These are phyloP conservation scores for Trimorus sp. DNA, from an alignment of 2,888 invertebrate species.

Conservation along the genomic window DNA sequence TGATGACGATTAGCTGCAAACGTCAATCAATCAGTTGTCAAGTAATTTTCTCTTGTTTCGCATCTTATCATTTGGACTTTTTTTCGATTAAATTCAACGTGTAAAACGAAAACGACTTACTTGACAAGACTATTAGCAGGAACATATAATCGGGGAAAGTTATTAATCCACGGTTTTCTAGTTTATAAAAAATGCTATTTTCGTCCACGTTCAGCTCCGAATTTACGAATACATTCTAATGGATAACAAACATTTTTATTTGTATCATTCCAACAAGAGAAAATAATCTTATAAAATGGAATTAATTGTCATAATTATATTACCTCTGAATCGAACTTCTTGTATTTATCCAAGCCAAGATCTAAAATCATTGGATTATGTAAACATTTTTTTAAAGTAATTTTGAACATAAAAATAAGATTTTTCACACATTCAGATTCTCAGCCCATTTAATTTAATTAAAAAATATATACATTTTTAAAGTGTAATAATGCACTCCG, in stretches of 20 bases:
- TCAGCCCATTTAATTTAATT: no score
- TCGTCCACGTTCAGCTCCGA: constrained; percentile 92
- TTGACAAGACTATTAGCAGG: constrained; percentile 97
- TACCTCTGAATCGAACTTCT: constrained; percentile 98
- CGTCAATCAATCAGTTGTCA: not conserved
- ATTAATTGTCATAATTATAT: constrained; percentile 34
- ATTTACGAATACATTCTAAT: constrained; percentile 90
- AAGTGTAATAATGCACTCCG: not conserved
- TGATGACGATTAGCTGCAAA: constrained; percentile 95
- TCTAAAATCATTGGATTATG: constrained; percentile 84
- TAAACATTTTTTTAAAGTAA: no score
- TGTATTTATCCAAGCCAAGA: constrained; percentile 97
- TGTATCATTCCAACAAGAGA: not conserved
- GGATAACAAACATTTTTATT: not conserved
- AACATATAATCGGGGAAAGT: constrained; percentile 99
- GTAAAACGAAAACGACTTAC: constrained; percentile 85
- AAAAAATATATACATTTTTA: no score
- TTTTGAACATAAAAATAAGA: not conserved
- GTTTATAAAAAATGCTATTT: constrained; percentile 97
- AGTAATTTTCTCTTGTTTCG: no score
- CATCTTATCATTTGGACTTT: not conserved
- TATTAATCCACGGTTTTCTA: constrained; percentile 97
- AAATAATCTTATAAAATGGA: constrained; percentile 8
- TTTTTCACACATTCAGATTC: no score
- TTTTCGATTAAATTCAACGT: no score